These are phyloP conservation scores for Xestia rhomboidea DNA, from an alignment of 2,888 invertebrate genomes.

Conservation along the genomic window DNA sequence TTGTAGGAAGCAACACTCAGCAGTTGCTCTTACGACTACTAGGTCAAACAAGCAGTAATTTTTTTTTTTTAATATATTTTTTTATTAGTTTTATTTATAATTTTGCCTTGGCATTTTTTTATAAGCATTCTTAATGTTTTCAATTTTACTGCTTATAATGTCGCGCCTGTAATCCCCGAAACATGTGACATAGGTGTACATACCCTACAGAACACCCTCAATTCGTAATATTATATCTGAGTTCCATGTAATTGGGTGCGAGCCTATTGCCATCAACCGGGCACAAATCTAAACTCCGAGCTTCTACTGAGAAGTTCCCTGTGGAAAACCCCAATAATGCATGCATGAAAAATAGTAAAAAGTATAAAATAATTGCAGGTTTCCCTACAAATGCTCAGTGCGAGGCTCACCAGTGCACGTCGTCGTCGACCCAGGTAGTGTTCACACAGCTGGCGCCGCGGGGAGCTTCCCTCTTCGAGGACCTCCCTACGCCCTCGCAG, in stretches of 20 bases:
- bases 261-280: not conserved
- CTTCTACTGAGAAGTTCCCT: not conserved
- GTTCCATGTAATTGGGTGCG: not conserved
- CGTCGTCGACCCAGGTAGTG: slow-evolving; percentile 34
- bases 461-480: slow-evolving; percentile 36
- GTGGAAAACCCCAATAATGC: not conserved
- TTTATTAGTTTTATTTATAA: no score
- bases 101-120: no score
- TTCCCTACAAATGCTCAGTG: slow-evolving; percentile 78
- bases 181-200: not conserved
- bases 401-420: slow-evolving; percentile 76
- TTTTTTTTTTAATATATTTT: no score
- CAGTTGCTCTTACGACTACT: no score
- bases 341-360: not conserved
- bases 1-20: no score
- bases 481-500: slow-evolving; percentile 27
- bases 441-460: slow-evolving; percentile 40
- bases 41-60: no score
- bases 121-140: no score
- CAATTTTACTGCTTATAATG: not conserved
- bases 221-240: not conserved
- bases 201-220: not conserved
- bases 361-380: slow-evolving; percentile 70
- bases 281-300: not conserved
- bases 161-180: not conserved